phyloP scores from a whole-genome alignment of 2,113 vertebrate species.

The Xiphophorus couchianus region DNA sequence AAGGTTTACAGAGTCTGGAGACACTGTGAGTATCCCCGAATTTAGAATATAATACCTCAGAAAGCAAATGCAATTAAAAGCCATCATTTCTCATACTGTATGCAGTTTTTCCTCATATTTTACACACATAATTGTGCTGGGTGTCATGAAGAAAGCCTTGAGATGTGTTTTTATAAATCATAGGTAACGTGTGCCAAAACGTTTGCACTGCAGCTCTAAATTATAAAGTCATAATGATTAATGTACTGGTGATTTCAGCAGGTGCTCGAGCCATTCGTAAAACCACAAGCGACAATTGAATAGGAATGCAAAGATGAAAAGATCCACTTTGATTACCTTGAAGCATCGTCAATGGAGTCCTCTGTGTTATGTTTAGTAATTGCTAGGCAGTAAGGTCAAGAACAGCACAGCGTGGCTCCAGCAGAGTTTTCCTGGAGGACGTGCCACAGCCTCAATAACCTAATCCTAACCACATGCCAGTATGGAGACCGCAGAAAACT shows the following conservation, averaged over 20 bases:
- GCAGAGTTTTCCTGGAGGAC: slow-evolving; percentile 24
- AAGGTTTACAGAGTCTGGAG: slow-evolving; percentile 91
- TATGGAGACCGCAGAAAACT: slow-evolving; percentile 41
- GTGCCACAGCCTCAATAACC: slow-evolving; percentile 37
- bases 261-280: slow-evolving; percentile 46
- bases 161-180: slow-evolving; percentile 48
- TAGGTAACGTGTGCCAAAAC: slow-evolving; percentile 27
- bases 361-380: slow-evolving; percentile 46
- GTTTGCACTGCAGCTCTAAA: slow-evolving; percentile 40
- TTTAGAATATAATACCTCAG: slow-evolving; percentile 21
- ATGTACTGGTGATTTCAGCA: slow-evolving; percentile 47
- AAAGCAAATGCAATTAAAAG: slow-evolving; percentile 12
- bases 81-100: slow-evolving; percentile 7
- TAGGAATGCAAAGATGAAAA: slow-evolving; percentile 49
- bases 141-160: slow-evolving; percentile 25
- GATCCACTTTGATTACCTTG: slow-evolving; percentile 50
- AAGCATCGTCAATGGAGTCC: slow-evolving; percentile 35
- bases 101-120: neutral
- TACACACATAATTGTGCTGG: slow-evolving; percentile 10
- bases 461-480: slow-evolving; percentile 34
- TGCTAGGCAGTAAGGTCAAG: slow-evolving; percentile 52
- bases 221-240: slow-evolving; percentile 56
- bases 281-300: slow-evolving; percentile 54
- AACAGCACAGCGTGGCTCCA: slow-evolving; percentile 9
- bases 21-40: slow-evolving; percentile 88